Base-by-base conservation (phyloP, 2,888 invertebrate species). In the Eupelmus urozonus region DNA sequence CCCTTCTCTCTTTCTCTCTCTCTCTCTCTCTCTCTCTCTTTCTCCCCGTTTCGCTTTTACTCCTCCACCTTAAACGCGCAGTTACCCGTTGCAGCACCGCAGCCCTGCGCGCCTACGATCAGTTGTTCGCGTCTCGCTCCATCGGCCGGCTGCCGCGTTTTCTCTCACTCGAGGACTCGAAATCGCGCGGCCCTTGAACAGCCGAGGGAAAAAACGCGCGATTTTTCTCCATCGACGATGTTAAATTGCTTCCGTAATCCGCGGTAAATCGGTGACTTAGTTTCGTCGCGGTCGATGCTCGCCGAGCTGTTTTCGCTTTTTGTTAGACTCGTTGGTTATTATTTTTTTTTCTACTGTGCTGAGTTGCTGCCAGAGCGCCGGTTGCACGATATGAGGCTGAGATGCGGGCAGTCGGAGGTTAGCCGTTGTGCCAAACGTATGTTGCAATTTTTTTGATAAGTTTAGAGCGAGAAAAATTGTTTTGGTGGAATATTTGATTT, bases 61-160 rank as follows among this genome's bases (percentile, higher is more conserved):
- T 13, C 42, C 42, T 25, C 13, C 55, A 11, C 53, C 13, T 16
- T 45, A 1, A 42, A 29, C n/a, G 59, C 23, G 55, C 40, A 5
- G 34, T 23, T 11, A 40, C 23, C 3, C 29, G 66, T 20, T 40
- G 49, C 27, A 63, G 23, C 16, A 13, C 29, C 11, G 9, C 34
- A 49, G 29, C 53, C 23, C 23, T 27, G 27, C 29, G 27, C 45
- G 20, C 65, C 57, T 34, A 42, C 34, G 74, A 70, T 72, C 78
- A 79, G 79, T 75, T 49, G 29, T 51, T 69, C 60, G 3, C 9
- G 78, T 70, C 65, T 65, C 67, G 71, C 70, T 67, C 62, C 79
- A 72, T 57, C 79, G 71, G 49, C n/a, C 45, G 62, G 9, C 34
- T 34, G 34, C 34, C 34, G 49, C 49, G 49, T 23, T 3, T 55